Percentiles rank a stretch among this genome's conserved stretches.
These are phyloP conservation scores for Ornithoptera priamus DNA, from an alignment of 2,888 invertebrate genomes.

Conservation along the genomic window DNA sequence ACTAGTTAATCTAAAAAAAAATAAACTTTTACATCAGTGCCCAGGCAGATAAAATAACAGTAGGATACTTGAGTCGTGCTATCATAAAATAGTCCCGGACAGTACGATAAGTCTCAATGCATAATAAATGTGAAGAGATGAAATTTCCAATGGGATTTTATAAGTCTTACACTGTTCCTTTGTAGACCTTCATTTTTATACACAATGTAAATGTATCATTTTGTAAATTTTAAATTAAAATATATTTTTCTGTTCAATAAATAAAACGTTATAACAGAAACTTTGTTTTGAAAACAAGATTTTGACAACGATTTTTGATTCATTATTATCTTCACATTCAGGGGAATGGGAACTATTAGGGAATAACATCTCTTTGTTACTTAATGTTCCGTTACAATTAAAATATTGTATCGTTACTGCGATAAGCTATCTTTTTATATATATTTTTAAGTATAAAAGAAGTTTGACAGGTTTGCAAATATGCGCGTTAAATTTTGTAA, in stretches of 20 bases:
- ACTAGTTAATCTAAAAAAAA: neutral
- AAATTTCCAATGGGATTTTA: constrained; percentile 8
- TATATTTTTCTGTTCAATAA: neutral
- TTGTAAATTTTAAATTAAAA: neutral
- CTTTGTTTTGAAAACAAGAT: neutral
- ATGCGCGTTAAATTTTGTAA: too few relatives aligned
- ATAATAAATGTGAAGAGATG: constrained; percentile 8
- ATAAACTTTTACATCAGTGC: neutral
- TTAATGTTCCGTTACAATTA: too few relatives aligned
- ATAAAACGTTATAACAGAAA: neutral
- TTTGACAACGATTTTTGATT: too few relatives aligned
- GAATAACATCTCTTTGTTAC: too few relatives aligned
- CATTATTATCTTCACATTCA: too few relatives aligned
- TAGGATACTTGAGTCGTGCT: neutral
- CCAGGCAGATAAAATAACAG: neutral
- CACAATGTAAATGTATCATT: neutral
- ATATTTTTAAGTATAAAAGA: too few relatives aligned
- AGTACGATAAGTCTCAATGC: constrained; percentile 10
- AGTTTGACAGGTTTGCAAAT: too few relatives aligned
- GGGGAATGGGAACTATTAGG: too few relatives aligned
- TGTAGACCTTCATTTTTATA: neutral
- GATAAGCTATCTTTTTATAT: too few relatives aligned
- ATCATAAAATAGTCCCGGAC: constrained; percentile 1
- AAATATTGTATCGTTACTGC: too few relatives aligned
- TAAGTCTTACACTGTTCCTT: constrained; percentile 3